Evolutionary conservation across 2,797 vertebrate species (phyloP), one percentile per base, ranked within the genome.

Genomic region (Pygocentrus nattereri): DNA sequence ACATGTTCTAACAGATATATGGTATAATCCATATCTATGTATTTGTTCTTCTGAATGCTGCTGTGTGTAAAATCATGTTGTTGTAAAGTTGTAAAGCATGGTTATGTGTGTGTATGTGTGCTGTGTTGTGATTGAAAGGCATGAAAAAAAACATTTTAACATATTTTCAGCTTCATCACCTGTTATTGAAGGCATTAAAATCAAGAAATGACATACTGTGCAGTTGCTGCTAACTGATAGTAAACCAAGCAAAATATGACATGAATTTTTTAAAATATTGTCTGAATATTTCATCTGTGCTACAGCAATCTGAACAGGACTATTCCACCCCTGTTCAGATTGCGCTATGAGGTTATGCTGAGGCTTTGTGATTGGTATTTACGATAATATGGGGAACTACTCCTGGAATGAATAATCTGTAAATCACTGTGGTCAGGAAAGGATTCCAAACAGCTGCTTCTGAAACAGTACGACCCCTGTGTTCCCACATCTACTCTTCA

Each of bases 381-480:
- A 79, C 65, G 78, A 56, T 38, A 75, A 81, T 81, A 50, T 70
- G 79, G 67, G 81, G 70, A 84, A 80, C 76, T 69, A 72, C 71
- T 82, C 41, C 69, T 64, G 71, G 58, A 68, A 61, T 72, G 74
- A 86, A 30, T 75, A 79, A 84, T 82, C 62, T 61, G 64, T 86
- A 84, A 82, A 47, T 84, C 74, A 82, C 10, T 52, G 78, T 50
- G 54, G 25, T 56, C n/a, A 61, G 62, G 49, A 78, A 47, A 79
- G 67, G 74, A 76, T 49, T 82, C 77, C 78, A 82, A 79, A 84
- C 80, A 81, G 64, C 70, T 81, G 79, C 73, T 80, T 68, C 49
- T 69, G 38, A 82, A 84, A 80, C 79, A 80, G 27, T 13, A 59
- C 71, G 62, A 74, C 69, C 62, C 79, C 75, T 30, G 44, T 74